These are phyloP conservation scores for Caenorhabditis panamensis DNA, from an alignment of 2,888 invertebrate species.

Conservation along the genomic window DNA sequence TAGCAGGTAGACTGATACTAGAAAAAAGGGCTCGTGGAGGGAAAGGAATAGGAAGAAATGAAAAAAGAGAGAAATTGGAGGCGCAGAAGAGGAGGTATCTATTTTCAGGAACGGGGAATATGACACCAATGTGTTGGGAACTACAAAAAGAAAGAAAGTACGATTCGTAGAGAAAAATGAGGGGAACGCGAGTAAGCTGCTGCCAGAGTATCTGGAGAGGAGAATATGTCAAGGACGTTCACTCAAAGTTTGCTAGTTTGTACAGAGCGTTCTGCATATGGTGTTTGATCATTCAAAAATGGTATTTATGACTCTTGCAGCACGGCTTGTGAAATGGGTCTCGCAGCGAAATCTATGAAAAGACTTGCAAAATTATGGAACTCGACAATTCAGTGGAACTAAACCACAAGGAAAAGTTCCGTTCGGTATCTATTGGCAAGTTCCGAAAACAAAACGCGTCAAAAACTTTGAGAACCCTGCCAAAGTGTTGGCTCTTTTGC, in stretches of 20 bases:
- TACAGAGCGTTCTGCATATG: not conserved
- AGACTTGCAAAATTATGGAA: too few relatives aligned
- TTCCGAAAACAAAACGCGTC: not conserved
- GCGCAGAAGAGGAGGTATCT: constrained; percentile 1
- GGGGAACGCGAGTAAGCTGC: not conserved
- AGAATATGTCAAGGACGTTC: constrained; percentile 1
- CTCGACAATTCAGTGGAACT: too few relatives aligned
- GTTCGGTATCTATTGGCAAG: too few relatives aligned
- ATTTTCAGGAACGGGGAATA: constrained; percentile 7
- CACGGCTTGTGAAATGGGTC: not conserved
- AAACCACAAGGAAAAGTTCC: too few relatives aligned
- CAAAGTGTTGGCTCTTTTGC: not conserved
- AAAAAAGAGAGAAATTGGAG: not conserved
- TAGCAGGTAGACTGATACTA: not conserved
- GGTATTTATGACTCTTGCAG: not conserved
- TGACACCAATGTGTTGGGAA: not conserved
- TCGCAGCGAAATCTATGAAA: not conserved
- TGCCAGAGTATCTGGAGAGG: not conserved
- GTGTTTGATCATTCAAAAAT: too few relatives aligned
- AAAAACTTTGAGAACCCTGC: not conserved
- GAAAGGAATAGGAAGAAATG: not conserved
- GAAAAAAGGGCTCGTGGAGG: not conserved
- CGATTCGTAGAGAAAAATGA: not conserved
- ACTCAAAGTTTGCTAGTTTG: not conserved
- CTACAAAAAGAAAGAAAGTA: not conserved